Percentiles rank a stretch among this genome's conserved stretches.
These are phyloP conservation scores for Protodeltote pygarga DNA, from an alignment of 2,888 invertebrate genomes.

Conservation along the genomic window DNA sequence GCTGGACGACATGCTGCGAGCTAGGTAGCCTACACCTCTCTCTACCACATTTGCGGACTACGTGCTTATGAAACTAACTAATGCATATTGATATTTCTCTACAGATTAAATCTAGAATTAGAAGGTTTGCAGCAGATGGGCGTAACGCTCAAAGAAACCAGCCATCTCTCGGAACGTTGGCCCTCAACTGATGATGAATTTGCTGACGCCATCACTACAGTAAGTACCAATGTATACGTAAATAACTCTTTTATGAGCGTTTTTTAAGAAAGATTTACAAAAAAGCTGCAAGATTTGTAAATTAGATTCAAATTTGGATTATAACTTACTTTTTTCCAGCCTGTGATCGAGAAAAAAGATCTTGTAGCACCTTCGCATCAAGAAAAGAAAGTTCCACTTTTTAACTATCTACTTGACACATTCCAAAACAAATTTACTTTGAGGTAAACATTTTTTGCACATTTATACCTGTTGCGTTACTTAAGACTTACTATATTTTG, in stretches of 20 bases:
- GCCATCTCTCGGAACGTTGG: constrained; percentile 61
- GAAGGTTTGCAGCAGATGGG: constrained; percentile 70
- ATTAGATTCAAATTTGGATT: too few species aligned
- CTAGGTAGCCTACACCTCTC: constrained; percentile 45
- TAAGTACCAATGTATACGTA: too few species aligned
- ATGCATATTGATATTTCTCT: background rate
- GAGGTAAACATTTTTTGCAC: too few species aligned
- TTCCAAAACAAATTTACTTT: constrained; percentile 69
- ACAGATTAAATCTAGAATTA: constrained; percentile 67
- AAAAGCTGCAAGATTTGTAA: too few species aligned
- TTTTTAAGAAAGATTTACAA: too few species aligned
- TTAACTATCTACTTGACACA: constrained; percentile 72
- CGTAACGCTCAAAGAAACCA: constrained; percentile 59
- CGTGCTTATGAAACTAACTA: background rate
- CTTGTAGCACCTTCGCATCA: constrained; percentile 63
- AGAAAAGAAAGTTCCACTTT: constrained; percentile 68
- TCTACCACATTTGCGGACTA: background rate
- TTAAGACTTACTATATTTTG: too few species aligned
- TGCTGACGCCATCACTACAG: constrained; percentile 86
- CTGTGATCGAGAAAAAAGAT: constrained; percentile 83
- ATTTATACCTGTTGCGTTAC: too few species aligned
- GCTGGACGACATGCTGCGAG: constrained; percentile 57
- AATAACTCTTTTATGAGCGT: background rate
- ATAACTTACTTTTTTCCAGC: constrained; percentile 58
- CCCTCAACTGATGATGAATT: constrained; percentile 85